These are phyloP conservation scores for Hippocampus mohnikei DNA, from an alignment of 2,113 vertebrate species.

Conservation along the genomic window DNA sequence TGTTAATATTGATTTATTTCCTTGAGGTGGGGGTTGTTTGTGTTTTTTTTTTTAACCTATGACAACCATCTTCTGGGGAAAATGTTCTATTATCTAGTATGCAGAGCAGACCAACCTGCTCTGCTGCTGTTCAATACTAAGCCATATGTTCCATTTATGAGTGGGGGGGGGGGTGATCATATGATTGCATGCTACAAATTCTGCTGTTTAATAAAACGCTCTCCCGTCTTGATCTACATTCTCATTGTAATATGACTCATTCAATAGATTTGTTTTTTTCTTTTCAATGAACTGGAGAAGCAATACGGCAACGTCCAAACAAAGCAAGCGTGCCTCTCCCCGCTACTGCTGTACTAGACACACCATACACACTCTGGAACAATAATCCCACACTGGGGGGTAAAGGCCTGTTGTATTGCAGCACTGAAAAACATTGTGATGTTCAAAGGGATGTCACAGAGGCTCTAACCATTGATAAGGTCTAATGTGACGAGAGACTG, in stretches of 20 bases:
- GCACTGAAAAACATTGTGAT: constrained; percentile 54
- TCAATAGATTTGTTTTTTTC: constrained; percentile 17
- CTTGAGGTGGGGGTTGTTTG: not conserved
- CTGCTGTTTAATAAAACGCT: constrained; percentile 3
- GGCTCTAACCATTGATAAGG: constrained; percentile 67
- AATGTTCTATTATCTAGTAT: constrained; percentile 8
- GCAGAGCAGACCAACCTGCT: constrained; percentile 27
- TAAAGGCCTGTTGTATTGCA: constrained; percentile 59
- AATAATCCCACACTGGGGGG: constrained; percentile 69
- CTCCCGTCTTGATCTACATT: not conserved
- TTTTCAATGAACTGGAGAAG: constrained; percentile 15
- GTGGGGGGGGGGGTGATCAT: not conserved
- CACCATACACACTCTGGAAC: constrained; percentile 23
- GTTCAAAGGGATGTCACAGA: constrained; percentile 64
- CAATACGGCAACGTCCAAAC: constrained; percentile 27
- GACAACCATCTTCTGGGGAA: constrained; percentile 17
- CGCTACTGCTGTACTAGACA: constrained; percentile 21
- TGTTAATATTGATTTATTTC: constrained; percentile 16
- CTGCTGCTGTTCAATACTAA: constrained; percentile 5
- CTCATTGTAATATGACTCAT: not conserved
- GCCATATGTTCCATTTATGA: not conserved
- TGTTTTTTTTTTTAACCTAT: not conserved
- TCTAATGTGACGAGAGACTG: constrained; percentile 68
- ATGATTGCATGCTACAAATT: not conserved
- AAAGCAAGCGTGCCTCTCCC: constrained; percentile 25